Conservation (phyloP, 2,797 vertebrate genomes). For the Darevskia nairensis region DNA sequence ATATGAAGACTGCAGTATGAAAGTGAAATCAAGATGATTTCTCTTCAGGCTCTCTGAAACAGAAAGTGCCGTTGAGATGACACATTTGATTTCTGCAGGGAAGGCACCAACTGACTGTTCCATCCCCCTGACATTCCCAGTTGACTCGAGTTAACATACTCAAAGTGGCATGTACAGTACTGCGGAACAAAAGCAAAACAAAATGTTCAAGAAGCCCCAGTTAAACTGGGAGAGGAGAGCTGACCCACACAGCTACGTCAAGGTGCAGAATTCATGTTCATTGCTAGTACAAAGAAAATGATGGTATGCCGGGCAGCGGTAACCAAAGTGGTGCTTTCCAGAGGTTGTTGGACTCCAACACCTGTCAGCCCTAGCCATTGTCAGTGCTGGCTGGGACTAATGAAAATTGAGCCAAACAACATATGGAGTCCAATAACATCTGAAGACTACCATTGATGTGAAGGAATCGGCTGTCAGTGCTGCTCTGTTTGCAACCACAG, state of each 20-base stretch:
- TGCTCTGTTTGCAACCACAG: no score
- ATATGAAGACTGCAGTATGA: not conserved
- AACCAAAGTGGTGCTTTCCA: no score
- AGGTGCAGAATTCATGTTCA: not conserved
- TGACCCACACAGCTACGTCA: not conserved
- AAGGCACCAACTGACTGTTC: slow-evolving; percentile 62
- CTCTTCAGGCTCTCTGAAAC: slow-evolving; percentile 28
- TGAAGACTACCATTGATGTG: not conserved
- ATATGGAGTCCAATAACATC: no score
- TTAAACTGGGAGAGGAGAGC: slow-evolving; percentile 6
- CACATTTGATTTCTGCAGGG: slow-evolving; percentile 71
- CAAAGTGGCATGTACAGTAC: slow-evolving; percentile 32
- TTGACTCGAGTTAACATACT: slow-evolving; percentile 4
- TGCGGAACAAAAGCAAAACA: slow-evolving; percentile 16
- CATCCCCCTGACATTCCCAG: slow-evolving; percentile 45
- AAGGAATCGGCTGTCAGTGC: no score
- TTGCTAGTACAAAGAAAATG: not conserved
- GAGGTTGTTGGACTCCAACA: no score
- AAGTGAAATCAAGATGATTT: slow-evolving; percentile 4
- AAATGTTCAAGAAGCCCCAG: slow-evolving; percentile 35
- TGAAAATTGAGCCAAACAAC: no score
- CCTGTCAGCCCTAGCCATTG: no score
- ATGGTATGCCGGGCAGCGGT: no score
- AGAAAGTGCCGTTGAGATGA: slow-evolving; percentile 43
- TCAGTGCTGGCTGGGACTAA: no score